Conservation (phyloP, 1,140 invertebrate species). For the Drosophila nebulosa region DNA sequence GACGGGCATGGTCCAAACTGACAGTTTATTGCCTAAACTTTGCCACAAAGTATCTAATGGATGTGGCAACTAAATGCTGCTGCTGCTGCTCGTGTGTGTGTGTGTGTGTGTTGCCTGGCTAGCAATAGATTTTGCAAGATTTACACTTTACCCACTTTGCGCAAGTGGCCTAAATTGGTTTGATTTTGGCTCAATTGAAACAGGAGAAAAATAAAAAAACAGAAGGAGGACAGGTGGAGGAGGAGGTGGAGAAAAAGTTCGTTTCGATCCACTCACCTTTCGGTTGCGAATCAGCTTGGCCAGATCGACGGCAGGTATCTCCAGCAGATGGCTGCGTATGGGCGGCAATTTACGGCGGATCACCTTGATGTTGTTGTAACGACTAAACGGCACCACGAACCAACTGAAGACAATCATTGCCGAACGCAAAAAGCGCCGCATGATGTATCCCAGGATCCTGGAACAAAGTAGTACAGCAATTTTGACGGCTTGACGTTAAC, state of each 20-base stretch:
- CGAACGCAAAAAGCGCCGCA: constrained; percentile 80
- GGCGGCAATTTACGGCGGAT: constrained; percentile 83
- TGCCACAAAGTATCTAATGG: constrained; percentile 53
- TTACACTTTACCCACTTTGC: constrained; percentile 42
- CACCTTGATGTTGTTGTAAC: constrained; percentile 85
- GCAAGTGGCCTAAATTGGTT: constrained; percentile 48
- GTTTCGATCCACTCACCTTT: constrained; percentile 82
- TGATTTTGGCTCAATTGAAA: background rate
- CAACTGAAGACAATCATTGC: constrained; percentile 81
- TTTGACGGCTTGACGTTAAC: constrained; percentile 68
- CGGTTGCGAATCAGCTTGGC: constrained; percentile 84
- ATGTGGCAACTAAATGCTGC: constrained; percentile 44
- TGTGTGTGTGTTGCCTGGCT: background rate
- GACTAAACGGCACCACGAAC: constrained; percentile 80
- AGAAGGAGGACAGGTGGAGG: no score
- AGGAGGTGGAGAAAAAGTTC: constrained; percentile 1
- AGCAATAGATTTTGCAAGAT: constrained; percentile 61
- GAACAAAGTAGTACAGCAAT: constrained; percentile 81
- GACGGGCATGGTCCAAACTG: constrained; percentile 15
- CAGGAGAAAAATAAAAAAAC: no score
- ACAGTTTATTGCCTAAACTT: constrained; percentile 33
- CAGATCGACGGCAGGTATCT: constrained; percentile 84
- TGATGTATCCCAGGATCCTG: constrained; percentile 81
- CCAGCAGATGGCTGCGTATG: constrained; percentile 83
- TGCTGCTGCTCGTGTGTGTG: background rate